A percentile compares a stretch with the other conserved stretches of the same genome.
Conservation (phyloP, 2,888 invertebrate species). For the Trypoxylon attenuatum region DNA sequence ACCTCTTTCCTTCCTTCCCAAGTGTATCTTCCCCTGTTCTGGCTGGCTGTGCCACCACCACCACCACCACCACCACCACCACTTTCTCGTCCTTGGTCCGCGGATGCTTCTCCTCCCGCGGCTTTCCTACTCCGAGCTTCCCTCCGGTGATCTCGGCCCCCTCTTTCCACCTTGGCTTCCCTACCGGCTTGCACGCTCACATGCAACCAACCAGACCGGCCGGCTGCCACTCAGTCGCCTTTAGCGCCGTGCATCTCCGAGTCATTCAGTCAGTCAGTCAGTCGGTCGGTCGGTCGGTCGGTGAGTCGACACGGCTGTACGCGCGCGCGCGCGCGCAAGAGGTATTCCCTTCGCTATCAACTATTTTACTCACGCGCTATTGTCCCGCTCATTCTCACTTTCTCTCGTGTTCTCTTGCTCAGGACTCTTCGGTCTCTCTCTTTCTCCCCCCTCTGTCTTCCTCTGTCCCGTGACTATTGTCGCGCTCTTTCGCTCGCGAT, state of each 20-base stretch:
- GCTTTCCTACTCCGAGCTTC: constrained; percentile 6
- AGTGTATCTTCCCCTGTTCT: not conserved
- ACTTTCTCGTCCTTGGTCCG: constrained; percentile 32
- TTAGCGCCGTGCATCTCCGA: constrained; percentile 62
- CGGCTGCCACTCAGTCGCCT: constrained; percentile 63
- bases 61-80: constrained; percentile 2
- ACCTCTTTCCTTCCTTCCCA: constrained; percentile 32
- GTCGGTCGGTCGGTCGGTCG: constrained; percentile 51
- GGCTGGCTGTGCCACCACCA: constrained; percentile 1
- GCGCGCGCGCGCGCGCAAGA: constrained; percentile 40
- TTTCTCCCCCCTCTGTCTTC: not conserved
- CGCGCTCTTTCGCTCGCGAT: not conserved
- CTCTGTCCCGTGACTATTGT: not conserved
- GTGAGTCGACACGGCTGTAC: constrained; percentile 44
- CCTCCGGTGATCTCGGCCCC: constrained; percentile 27
- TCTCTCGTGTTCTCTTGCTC: not conserved
- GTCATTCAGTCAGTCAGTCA: constrained; percentile 58
- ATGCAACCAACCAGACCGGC: constrained; percentile 59
- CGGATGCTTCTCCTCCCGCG: constrained; percentile 35
- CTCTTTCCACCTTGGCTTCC: constrained; percentile 12
- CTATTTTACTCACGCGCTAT: constrained; percentile 5
- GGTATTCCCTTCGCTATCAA: constrained; percentile 28
- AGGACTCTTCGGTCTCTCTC: not conserved
- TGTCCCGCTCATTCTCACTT: constrained; percentile 4
- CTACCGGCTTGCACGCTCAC: constrained; percentile 47